Base-by-base conservation (phyloP, 2,888 invertebrate genomes). In the Hoplodrina blanda region DNA sequence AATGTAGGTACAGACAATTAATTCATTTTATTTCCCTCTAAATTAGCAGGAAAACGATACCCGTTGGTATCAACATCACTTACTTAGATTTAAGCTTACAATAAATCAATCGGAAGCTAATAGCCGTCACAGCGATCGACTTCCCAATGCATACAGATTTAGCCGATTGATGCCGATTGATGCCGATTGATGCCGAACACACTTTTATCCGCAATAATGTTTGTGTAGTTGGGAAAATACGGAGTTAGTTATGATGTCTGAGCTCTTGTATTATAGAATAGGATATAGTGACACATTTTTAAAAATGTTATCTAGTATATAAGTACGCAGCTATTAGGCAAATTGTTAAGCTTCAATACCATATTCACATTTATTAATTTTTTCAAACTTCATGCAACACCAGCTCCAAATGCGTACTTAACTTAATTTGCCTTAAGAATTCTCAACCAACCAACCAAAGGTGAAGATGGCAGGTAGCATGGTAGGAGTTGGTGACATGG, bases 121-220 rank as follows among this genome's bases (percentile, higher is more conserved):
- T 63, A 76, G 76, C 71, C 33, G 66, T 74, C 83, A 74, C 69
- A 63, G 63, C 64, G 62, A 64, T 71, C 73, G 76, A 76, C 54
- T 69, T 57, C 67, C 56, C 49, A 76, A 73, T 65, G 76, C 80
- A 56, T 53, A 63, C 65, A 59, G 67, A 72, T 54, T 78, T 67
- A 55, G 11, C 57, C 63, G 63, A 64, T 46, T 54, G 53, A n/a
- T 46, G 10, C 33, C 62, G 59, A 69, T 46, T 54, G 53, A n/a
- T 46, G 10, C 33, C 62, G 59, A 69, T 46, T 54, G 53, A n/a
- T 50, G 10, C 33, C 62, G 59, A 69, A 60, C 3, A n/a, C 2
- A 20, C 30, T 67, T 65, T 68, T 54, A 62, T 54, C 37, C 15
- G 4, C 13, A 33, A 4, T 20, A 57, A 62, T 61, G 62, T 50